Evolutionary conservation across 2,113 vertebrate species (phyloP), one percentile per base, ranked within the genome.

Genomic region (Tamias sibiricus): DNA sequence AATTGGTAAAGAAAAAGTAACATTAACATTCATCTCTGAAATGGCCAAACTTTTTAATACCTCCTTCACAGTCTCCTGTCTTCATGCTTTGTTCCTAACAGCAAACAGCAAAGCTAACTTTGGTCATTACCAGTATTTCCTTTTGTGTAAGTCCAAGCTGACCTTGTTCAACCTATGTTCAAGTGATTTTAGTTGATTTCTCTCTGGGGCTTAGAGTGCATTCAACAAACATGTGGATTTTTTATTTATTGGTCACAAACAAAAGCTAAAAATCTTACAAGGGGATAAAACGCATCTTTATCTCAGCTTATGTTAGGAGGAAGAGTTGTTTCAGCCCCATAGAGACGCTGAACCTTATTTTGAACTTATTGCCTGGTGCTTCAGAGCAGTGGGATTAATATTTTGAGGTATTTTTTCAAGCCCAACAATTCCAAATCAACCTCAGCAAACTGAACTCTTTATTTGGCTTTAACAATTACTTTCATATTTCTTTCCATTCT

Each of bases 161-260:
- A 96, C 94, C 91, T 89, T 88, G 11, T 94, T 97, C 76, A 93
- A 79, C 85, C 71, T 82, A 32, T 44, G 40, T 76, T 96, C 52
- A 28, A 86, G 40, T 30, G 69, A 37, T 76, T 93, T 94, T 79
- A 66, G n/a, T 75, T 26, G 35, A 96, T 96, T 97, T 94, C 87
- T 93, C 92, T 87, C 62, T 93, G 37, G 82, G 86, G 69, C 8
- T 96, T 79, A 87, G 62, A 94, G 9, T 71, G 42, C 54, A 86
- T 85, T 95, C 91, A 92, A 91, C 79, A 94, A 88, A 91, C n/a
- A 91, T 28, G 47, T 88, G 52, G 77, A 68, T 49, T 69, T 97
- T 92, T 97, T 88, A 94, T 96, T 89, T 95, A 95, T 30, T 89
- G 94, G 74, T 88, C 86, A 93, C 62, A 96, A 82, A 96, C 83